Conservation (phyloP, 1,140 invertebrate species). For the Gonioctena quinquepunctata region DNA sequence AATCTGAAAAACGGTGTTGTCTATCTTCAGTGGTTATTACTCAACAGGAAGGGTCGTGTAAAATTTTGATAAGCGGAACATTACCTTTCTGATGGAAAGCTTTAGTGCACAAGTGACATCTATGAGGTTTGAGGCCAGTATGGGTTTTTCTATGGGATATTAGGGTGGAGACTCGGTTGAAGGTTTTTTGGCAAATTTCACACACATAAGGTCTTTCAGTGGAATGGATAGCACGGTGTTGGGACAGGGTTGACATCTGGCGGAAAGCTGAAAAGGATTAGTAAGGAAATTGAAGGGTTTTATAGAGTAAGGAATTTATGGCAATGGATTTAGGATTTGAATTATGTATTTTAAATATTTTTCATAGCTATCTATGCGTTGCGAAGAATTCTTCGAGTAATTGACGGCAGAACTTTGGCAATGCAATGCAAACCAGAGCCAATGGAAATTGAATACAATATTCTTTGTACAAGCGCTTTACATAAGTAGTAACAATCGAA, state of each 20-base stretch:
- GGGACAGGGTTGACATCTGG: constrained; percentile 73
- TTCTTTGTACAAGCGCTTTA: too few species aligned
- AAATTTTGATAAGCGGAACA: too few species aligned
- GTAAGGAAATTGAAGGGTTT: neutral
- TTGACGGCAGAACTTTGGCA: too few species aligned
- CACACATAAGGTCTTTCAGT: constrained; percentile 72
- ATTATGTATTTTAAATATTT: neutral
- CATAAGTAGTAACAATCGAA: too few species aligned
- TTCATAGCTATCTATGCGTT: neutral
- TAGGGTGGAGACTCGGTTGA: constrained; percentile 75
- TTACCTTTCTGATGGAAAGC: constrained; percentile 82
- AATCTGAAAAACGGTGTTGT: too few species aligned
- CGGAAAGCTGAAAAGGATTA: constrained; percentile 65
- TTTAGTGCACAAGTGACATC: constrained; percentile 73
- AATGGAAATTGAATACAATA: too few species aligned
- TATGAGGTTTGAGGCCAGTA: constrained; percentile 71
- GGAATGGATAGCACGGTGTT: constrained; percentile 76
- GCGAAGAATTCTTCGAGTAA: neutral
- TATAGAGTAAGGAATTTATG: neutral
- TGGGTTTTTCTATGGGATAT: constrained; percentile 78
- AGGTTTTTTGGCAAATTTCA: constrained; percentile 75
- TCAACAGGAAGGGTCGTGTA: too few species aligned
- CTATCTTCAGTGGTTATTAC: too few species aligned
- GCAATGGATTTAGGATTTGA: too few species aligned
- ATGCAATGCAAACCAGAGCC: too few species aligned